These are phyloP conservation scores for Petrolisthes cinctipes DNA, from an alignment of 2,888 invertebrate genomes.

Conservation along the genomic window DNA sequence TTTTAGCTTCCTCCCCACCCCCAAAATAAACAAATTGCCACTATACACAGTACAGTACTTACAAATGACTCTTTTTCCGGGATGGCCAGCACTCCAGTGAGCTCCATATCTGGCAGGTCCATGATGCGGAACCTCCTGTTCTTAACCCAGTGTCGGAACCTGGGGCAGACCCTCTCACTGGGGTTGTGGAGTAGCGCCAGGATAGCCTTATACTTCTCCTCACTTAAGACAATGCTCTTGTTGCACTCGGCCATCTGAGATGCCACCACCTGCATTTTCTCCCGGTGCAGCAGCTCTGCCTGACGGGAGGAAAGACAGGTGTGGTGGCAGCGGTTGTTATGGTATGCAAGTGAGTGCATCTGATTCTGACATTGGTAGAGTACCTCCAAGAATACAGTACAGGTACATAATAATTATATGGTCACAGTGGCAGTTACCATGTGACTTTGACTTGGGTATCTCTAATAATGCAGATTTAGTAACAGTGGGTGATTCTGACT, in stretches of 20 bases:
- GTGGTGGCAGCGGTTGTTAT: not conserved
- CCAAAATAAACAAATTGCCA: too few relatives aligned
- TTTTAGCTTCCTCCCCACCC: not conserved
- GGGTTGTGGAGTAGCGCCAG: not conserved
- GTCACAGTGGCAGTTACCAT: too few relatives aligned
- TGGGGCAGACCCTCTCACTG: not conserved
- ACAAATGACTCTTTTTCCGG: not conserved
- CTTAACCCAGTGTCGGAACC: slow-evolving; percentile 10
- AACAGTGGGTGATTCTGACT: too few relatives aligned
- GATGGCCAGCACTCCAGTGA: not conserved
- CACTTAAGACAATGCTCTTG: not conserved
- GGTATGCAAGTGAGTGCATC: too few relatives aligned
- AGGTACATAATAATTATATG: too few relatives aligned
- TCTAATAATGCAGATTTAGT: too few relatives aligned
- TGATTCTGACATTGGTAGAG: too few relatives aligned
- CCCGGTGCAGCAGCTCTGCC: not conserved
- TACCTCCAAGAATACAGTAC: too few relatives aligned
- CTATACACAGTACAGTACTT: not conserved
- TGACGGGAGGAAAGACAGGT: not conserved
- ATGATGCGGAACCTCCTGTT: slow-evolving; percentile 9
- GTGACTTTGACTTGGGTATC: too few relatives aligned
- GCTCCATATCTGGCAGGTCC: slow-evolving; percentile 4
- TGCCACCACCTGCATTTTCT: not conserved
- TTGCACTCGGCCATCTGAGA: not conserved
- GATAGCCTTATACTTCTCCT: slow-evolving; percentile 7